These are phyloP conservation scores for Chelonoidis abingdonii DNA, from an alignment of 2,113 vertebrate genomes.

Conservation along the genomic window DNA sequence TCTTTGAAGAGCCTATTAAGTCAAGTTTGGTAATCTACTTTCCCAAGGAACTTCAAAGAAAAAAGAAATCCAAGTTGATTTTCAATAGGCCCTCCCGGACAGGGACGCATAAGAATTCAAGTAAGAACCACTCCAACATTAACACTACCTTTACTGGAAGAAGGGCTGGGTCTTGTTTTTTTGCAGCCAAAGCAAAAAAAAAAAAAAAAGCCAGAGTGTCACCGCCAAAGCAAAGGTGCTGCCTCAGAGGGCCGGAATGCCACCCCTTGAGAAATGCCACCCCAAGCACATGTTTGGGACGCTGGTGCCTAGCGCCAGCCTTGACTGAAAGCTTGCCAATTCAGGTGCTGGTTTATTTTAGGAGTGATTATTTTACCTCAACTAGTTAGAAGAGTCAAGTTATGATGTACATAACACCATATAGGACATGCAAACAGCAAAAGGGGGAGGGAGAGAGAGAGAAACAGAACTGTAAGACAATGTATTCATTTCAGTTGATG, in stretches of 20 bases:
- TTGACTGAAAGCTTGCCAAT: neutral
- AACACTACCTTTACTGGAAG: neutral
- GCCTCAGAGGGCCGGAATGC: too few species aligned
- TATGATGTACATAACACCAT: neutral
- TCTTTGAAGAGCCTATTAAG: neutral
- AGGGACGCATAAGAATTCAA: neutral
- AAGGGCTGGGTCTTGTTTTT: neutral
- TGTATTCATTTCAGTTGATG: neutral
- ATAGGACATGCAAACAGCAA: neutral
- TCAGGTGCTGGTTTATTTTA: neutral
- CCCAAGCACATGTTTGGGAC: too few species aligned
- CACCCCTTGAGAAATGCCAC: too few species aligned
- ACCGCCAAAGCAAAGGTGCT: too few species aligned
- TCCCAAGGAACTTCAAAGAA: neutral
- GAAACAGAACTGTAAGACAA: neutral
- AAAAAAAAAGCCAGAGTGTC: too few species aligned
- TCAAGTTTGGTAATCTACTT: neutral
- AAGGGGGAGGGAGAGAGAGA: neutral
- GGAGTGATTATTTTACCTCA: neutral
- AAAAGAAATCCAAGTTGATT: constrained; percentile 11
- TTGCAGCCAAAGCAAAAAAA: too few species aligned
- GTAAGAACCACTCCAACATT: fast-evolving
- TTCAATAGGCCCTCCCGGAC: neutral
- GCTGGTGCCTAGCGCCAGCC: too few species aligned
- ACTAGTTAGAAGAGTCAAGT: neutral